Conservation (phyloP, 2,888 invertebrate genomes). For the Lithophane leautieri region DNA sequence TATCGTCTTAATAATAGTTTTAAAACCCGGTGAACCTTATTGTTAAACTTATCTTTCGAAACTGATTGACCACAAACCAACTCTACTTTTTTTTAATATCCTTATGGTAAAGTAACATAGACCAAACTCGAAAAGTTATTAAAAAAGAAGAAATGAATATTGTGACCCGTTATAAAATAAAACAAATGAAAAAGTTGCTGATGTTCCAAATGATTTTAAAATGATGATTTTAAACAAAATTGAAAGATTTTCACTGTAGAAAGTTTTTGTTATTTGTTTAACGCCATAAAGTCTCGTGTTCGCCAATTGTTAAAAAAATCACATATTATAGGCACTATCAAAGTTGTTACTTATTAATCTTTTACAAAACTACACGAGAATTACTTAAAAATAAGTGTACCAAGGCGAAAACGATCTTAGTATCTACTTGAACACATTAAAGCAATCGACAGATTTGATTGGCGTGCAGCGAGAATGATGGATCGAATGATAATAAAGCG, state of each 20-base stretch:
- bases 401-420: conserved; percentile 6
- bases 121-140: background rate
- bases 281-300: background rate
- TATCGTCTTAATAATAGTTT: background rate
- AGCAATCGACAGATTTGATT: conserved; percentile 43
- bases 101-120: background rate
- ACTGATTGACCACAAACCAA: background rate
- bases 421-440: conserved; percentile 9
- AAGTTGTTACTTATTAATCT: background rate
- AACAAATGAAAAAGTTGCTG: too few relatives aligned
- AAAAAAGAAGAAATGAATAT: background rate
- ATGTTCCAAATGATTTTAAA: background rate
- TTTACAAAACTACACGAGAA: background rate
- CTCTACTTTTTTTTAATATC: background rate
- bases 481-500: conserved; percentile 49
- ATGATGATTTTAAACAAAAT: background rate
- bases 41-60: conserved; percentile 12
- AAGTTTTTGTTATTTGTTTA: background rate
- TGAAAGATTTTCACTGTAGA: background rate
- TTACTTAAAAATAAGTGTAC: background rate
- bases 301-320: background rate
- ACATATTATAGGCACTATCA: background rate
- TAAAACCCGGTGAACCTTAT: background rate
- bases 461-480: conserved; percentile 53
- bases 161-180: background rate